Base-by-base conservation (phyloP, 2,797 vertebrate genomes). In the Perdix hodgsoniae region DNA sequence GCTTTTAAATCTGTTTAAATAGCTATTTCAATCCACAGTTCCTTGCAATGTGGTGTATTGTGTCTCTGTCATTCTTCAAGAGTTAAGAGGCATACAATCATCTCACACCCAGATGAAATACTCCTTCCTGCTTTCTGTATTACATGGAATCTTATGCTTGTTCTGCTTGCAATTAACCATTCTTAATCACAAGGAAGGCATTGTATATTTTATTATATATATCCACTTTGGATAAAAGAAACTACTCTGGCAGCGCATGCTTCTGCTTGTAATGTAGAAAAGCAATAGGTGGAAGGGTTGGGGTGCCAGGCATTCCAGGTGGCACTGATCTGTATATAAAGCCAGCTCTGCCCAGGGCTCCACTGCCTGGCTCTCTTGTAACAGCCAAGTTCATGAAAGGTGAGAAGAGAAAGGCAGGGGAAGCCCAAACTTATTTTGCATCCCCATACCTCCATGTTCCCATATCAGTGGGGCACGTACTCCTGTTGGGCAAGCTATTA, bases 251-350 rank as follows among this genome's bases (percentile, higher is more conserved):
- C 11, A n/a, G 60, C 5, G 56, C 22, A 5, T 4, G 10, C 29
- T 56, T 63, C 65, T 39, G 56, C n/a, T 16, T 9, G 40, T 17
- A 13, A 13, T n/a, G 18, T 35, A 35, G 33, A 40, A 57, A 44
- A 35, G 1, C 3, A 31, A 10, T 16, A 40, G 23, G 31, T 11
- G n/a, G 39, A 47, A 10, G 19, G 11, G 49, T 17, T 19, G 60
- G 40, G 69, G 13, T 54, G 60, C n/a, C 39, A 52, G 37, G 50
- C 33, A 4, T 67, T 10, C 18, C 18, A 33, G 23, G 44, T 11
- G 22, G 33, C 0, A 1, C 44, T 50, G 2, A 26, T 69, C 27
- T 47, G 22, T 8, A 12, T 5, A 6, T 16, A 3, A 5, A n/a
- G 31, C 7, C 31, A 56, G 31, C 54, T n/a, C 54, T n/a, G 52